Percentiles rank a stretch among this genome's conserved stretches.
Conservation (phyloP, 1,140 invertebrate species). For the Cryptotermes secundus region DNA sequence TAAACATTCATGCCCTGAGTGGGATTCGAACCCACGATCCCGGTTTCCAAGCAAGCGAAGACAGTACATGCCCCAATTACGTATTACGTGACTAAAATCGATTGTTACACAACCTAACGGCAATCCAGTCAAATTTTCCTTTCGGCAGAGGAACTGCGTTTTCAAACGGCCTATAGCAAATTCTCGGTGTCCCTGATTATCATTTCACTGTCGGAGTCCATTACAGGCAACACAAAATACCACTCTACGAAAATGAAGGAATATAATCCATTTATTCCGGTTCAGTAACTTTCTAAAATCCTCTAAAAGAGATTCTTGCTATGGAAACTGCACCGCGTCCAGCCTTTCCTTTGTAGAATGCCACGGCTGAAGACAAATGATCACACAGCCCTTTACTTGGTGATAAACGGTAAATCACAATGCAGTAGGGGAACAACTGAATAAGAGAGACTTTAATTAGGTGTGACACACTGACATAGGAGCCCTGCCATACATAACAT, state of each 20-base stretch:
- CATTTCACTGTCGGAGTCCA: background rate
- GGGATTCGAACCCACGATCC: too few relatives aligned
- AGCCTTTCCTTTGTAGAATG: background rate
- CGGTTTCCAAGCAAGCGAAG: too few relatives aligned
- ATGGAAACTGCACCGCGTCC: background rate
- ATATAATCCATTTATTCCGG: background rate
- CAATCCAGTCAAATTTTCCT: too few relatives aligned
- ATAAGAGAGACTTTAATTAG: background rate
- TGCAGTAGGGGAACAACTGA: background rate
- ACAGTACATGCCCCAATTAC: too few relatives aligned
- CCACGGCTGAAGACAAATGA: background rate
- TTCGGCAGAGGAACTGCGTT: too few relatives aligned
- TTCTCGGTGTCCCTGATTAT: background rate
- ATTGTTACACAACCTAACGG: too few relatives aligned
- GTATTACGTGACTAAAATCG: too few relatives aligned
- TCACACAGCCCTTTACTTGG: background rate
- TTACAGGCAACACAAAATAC: background rate
- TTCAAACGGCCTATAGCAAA: background rate
- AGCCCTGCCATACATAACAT: background rate
- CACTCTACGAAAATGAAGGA: background rate
- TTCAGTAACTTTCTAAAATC: background rate
- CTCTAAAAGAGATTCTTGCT: background rate
- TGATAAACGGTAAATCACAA: background rate
- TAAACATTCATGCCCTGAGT: too few relatives aligned
- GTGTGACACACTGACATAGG: background rate